phyloP scores from a whole-genome alignment of 64 coral and sea anemone genomes.

The Actinia tenebrosa region DNA sequence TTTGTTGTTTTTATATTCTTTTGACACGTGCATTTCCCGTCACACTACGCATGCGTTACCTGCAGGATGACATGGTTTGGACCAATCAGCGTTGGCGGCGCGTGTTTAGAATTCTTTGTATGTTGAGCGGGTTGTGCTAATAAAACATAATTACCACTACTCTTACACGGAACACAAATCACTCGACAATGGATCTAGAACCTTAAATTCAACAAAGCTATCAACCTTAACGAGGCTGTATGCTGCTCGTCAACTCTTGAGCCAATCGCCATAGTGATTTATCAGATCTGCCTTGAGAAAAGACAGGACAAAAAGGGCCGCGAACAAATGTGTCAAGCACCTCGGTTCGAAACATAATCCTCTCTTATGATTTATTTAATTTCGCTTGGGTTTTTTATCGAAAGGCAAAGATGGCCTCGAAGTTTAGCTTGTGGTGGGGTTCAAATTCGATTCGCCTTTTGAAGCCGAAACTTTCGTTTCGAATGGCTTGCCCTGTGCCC shows the following conservation, averaged over 20 bases:
- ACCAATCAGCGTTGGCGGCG: slow-evolving; percentile 93
- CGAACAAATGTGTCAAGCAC: slow-evolving; percentile 38
- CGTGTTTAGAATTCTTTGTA: slow-evolving; percentile 99
- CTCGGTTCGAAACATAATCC: slow-evolving; percentile 78
- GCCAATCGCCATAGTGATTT: slow-evolving; percentile 37
- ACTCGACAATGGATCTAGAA: slow-evolving; percentile 23
- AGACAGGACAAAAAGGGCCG: slow-evolving; percentile 19
- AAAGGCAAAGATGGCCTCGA: slow-evolving; percentile 31
- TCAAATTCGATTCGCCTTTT: background rate
- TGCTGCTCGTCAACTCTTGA: slow-evolving; percentile 33
- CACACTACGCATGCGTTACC: slow-evolving; percentile 75
- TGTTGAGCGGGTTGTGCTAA: slow-evolving; percentile 90
- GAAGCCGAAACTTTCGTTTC: background rate
- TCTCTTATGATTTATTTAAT: slow-evolving; percentile 74
- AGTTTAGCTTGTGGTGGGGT: background rate
- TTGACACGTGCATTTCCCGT: slow-evolving; percentile 99
- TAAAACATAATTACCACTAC: slow-evolving; percentile 90
- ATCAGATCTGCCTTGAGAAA: slow-evolving; percentile 26
- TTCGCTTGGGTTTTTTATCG: slow-evolving; percentile 59
- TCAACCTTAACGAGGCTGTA: slow-evolving; percentile 26
- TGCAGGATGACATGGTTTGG: slow-evolving; percentile 53
- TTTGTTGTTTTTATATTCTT: slow-evolving; percentile 99
- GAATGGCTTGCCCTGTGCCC: slow-evolving; percentile 5
- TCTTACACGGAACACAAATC: slow-evolving; percentile 74
- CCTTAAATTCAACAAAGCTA: slow-evolving; percentile 29